Evolutionary conservation across 2,888 invertebrate genomes (phyloP), one percentile per base, ranked within the genome.

Genomic region (Lepetodrilus schrolli): DNA sequence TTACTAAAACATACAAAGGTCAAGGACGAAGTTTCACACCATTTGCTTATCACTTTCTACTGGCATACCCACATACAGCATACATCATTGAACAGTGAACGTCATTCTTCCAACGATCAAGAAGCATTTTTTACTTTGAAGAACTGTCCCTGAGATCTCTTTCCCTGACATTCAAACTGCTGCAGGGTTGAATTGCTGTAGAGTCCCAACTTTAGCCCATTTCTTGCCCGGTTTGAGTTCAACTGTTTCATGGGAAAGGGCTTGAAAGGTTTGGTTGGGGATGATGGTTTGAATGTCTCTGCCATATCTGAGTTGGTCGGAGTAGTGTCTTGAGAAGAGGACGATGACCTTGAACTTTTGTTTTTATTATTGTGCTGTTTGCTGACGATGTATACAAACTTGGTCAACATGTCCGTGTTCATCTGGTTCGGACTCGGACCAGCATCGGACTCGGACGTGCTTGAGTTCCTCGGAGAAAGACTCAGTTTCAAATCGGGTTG

Each of bases 221-320:
- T 87, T 70, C 84, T 85, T 1, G 87, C 86, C 43, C 88, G 76
- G 69, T 88, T 86, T 73, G 83, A 79, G 82, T 87, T 90, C 66
- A 88, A 77, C 71, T 87, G 86, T 75, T 87, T 86, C 47, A 84
- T 83, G 3, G 90, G 88, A 73, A 90, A 90, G 3, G 90, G 90
- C 77, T 89, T 87, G 72, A 88, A 87, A 5, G 85, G 82, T 70
- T 84, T 85, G 13, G 73, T 70, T 75, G 49, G 76, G 48, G 49
- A 74, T 34, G 47, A 74, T 66, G 51, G 47, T 10, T 49, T 36
- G 23, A 58, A 5, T 8, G 66, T n/a, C 7, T 30, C 10, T 21
- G 23, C n/a, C 7, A 48, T 34, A 26, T 47, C 66, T n/a, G 68
- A 47, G 2, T 43, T 47, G 30, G 65, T 66, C 4, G 72, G 72